These are phyloP conservation scores for human (Homo sapiens) DNA, from an alignment of 2,113 vertebrate genomes.

Conservation along the genomic window DNA sequence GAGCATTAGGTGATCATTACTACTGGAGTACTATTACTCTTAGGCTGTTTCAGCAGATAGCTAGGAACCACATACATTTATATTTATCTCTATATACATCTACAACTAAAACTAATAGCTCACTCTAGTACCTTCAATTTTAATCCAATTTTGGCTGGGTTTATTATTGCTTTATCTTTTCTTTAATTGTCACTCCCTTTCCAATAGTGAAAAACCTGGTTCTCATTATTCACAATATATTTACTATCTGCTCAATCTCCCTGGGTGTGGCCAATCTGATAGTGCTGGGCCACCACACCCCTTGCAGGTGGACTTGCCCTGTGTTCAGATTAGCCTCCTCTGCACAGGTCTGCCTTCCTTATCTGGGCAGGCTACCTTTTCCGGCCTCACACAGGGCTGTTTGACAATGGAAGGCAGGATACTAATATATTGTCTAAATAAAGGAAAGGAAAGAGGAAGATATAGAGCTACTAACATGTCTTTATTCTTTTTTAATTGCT, in stretches of 20 bases:
- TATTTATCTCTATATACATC: not conserved
- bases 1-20: not conserved
- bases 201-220: not conserved
- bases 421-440: not conserved
- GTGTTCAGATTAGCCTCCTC: not conserved
- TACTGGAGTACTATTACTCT: not conserved
- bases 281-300: not conserved
- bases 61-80: not conserved
- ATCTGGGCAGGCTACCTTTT: not conserved
- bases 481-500: not conserved
- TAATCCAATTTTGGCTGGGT: not conserved
- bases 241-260: not conserved
- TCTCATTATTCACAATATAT: not conserved
- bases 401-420: not conserved
- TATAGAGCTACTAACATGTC: not conserved
- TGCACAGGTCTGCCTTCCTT: not conserved
- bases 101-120: not conserved
- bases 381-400: not conserved
- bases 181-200: not conserved
- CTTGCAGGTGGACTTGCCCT: not conserved
- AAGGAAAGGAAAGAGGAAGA: not conserved
- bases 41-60: not conserved
- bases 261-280: not conserved
- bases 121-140: not conserved
- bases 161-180: constrained; percentile 16